Evolutionary conservation across 2,797 vertebrate genomes (phyloP).

Genomic region (Eospalax fontanierii): DNA sequence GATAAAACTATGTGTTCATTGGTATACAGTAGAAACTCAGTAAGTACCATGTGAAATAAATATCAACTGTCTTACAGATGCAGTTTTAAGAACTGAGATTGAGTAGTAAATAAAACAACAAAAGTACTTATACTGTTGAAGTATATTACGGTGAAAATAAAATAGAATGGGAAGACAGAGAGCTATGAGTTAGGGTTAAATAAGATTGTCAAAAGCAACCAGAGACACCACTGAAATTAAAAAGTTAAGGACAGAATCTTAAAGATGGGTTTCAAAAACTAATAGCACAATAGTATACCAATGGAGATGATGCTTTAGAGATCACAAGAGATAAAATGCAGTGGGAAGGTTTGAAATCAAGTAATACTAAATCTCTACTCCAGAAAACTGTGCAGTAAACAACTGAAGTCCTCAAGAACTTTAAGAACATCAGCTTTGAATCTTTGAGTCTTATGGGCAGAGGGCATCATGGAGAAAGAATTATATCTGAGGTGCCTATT

Average conservation of each 20-base stretch:
- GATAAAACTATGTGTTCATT: not conserved
- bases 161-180: not conserved
- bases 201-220: not conserved
- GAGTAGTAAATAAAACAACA: not conserved
- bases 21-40: not conserved
- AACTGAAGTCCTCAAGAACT: not conserved
- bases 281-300: not conserved
- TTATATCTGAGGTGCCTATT: not conserved
- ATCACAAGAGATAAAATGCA: not conserved
- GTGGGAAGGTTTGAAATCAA: not conserved
- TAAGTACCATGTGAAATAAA: not conserved
- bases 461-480: not conserved
- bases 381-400: not conserved
- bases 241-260: not conserved
- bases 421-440: not conserved
- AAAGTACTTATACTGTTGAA: not conserved
- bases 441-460: not conserved
- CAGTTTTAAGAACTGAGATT: not conserved
- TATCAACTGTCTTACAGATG: no score
- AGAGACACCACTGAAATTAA: not conserved
- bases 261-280: not conserved
- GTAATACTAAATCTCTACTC: not conserved
- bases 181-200: not conserved
- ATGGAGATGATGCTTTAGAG: not conserved
- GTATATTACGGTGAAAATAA: not conserved